Evolutionary conservation across 2,113 vertebrate species (phyloP), one percentile per base, ranked within the genome.

Genomic region (Malaclemys terrapin): DNA sequence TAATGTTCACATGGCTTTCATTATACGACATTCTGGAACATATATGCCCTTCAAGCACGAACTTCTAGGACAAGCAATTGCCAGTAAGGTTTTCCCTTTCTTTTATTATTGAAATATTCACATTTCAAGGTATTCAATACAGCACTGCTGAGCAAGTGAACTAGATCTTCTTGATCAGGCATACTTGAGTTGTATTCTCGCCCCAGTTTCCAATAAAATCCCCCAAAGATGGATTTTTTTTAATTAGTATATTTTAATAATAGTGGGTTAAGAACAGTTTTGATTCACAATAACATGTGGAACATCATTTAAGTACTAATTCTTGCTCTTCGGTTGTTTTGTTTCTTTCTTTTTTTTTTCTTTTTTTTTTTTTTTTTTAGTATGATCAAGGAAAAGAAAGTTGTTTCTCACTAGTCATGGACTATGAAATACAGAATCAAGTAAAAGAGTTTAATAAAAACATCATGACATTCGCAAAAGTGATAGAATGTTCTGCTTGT

Each of bases 71-170:
- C 59, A 91, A 88, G 62, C 80, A 47, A 76, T 49, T 54, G 91
- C 14, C 38, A 83, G 80, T 2, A 85, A 86, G 27, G 85, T 45
- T 53, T n/a, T 88, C 20, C 16, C 91, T 62, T 59, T 89, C 69
- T 80, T 95, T 86, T 5, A 95, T 91, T 56, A 87, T 8, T 25
- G 24, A 1, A 89, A 76, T 93, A 84, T 94, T 89, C 76, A 81
- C 42, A 19, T 85, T 93, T 69, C 13, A 38, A 85, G 13, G 5
- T 62, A 76, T 3, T 38, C 27, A 91, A 52, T 42, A 81, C 42
- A 47, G 38, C 42, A 78, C 4, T 93, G 76, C 82, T 87, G 59
- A 90, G 82, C 83, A 85, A 78, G 7, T 78, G 42, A 94, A 90
- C 42, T 38, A 82, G 59, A 84, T 53, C 59, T 17, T 42, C 88